Conservation (phyloP, 1,140 invertebrate genomes). For the Drosophila gunungcola region DNA sequence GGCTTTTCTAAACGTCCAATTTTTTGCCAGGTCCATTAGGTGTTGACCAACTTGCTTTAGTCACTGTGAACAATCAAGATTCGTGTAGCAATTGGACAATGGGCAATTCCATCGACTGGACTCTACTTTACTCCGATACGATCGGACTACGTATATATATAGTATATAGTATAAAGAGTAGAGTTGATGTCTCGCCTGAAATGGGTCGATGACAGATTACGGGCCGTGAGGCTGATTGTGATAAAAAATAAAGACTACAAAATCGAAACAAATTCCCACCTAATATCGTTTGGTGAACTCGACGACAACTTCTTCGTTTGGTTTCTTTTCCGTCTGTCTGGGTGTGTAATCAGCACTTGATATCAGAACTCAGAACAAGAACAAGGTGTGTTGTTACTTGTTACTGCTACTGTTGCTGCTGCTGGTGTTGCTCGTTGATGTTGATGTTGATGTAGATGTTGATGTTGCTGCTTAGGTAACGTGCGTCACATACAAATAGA, state of each 20-base stretch:
- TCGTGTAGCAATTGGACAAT: conserved; percentile 17
- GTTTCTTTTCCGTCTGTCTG: not conserved
- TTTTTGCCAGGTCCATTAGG: too few relatives aligned
- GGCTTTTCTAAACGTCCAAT: too few relatives aligned
- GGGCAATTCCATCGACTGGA: conserved; percentile 5
- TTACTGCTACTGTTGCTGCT: conserved; percentile 44
- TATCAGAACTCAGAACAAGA: conserved; percentile 29
- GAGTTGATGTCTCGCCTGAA: conserved; percentile 40
- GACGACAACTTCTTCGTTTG: not conserved
- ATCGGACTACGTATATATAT: conserved; percentile 19
- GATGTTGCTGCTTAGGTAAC: conserved; percentile 10
- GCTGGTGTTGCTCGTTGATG: conserved; percentile 2
- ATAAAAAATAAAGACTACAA: conserved; percentile 17
- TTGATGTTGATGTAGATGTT: not conserved
- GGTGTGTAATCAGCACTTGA: conserved; percentile 25
- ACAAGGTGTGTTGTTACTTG: conserved; percentile 46
- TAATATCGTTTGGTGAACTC: conserved; percentile 40
- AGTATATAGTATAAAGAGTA: not conserved
- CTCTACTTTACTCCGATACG: conserved; percentile 36
- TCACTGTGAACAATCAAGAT: conserved; percentile 18
- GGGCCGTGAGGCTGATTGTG: conserved; percentile 21
- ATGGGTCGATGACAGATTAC: conserved; percentile 41
- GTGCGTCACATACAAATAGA: conserved; percentile 8
- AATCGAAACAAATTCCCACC: conserved; percentile 28
- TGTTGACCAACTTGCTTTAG: not conserved